Evolutionary conservation across 2,113 vertebrate species (phyloP).

Genomic region (Vireo altiloquus): DNA sequence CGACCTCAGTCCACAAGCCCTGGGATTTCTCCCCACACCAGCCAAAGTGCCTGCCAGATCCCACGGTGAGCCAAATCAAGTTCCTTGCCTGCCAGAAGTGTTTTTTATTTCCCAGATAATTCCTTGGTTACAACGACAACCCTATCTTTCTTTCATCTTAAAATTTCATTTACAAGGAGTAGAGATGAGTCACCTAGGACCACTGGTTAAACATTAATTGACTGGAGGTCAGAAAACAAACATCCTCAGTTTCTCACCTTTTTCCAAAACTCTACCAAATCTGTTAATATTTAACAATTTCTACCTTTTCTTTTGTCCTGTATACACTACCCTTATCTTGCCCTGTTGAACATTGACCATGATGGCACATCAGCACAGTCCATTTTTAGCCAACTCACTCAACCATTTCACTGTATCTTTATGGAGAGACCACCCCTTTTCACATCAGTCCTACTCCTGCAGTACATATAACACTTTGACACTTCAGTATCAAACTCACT

Average conservation of each 20-base stretch:
- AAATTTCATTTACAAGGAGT: background rate
- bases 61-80: background rate
- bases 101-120: background rate
- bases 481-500: background rate
- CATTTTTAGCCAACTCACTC: background rate
- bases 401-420: background rate
- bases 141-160: background rate
- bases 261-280: background rate
- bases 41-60: background rate
- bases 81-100: background rate
- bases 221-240: background rate
- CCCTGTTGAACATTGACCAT: background rate
- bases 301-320: background rate
- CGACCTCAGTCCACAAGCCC: background rate
- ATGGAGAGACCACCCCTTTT: background rate
- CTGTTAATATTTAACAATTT: constrained; percentile 15
- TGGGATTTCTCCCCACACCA: background rate
- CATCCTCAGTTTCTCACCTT: background rate
- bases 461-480: too few relatives aligned
- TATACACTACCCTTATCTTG: background rate
- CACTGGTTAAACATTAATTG: background rate
- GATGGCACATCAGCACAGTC: background rate
- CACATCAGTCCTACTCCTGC: background rate
- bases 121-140: background rate
- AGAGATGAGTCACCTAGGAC: background rate